Evolutionary conservation across 2,888 invertebrate genomes (phyloP).

Genomic region (Drosophila ezoana): DNA sequence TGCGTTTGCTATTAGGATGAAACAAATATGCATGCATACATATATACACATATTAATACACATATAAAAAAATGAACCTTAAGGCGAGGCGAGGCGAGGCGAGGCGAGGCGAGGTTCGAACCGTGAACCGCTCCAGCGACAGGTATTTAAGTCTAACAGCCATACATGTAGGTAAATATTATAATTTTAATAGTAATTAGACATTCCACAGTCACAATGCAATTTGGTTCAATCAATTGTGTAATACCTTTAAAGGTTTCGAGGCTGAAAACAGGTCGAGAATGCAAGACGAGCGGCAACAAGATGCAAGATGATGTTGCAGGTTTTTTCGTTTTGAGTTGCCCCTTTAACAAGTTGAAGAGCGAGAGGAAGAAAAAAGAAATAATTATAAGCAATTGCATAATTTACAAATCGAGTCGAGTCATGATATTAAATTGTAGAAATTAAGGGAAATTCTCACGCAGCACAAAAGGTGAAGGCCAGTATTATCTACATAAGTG

Average conservation of each 20-base stretch:
- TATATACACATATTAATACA: too few species aligned
- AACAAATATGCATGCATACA: too few species aligned
- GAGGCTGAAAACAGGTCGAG: conserved; percentile 22
- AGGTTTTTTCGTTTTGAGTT: conserved; percentile 34
- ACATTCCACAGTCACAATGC: conserved; percentile 6
- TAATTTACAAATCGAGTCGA: conserved; percentile 49
- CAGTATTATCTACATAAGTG: neutral
- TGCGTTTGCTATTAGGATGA: too few species aligned
- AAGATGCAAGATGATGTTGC: conserved; percentile 57
- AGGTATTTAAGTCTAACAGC: too few species aligned
- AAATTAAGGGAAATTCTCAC: conserved; percentile 45
- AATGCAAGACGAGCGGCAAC: conserved; percentile 19
- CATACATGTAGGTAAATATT: neutral
- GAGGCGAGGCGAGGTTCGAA: too few species aligned
- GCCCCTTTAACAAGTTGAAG: conserved; percentile 1
- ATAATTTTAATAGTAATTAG: conserved; percentile 8
- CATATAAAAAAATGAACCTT: too few species aligned
- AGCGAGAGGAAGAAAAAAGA: conserved; percentile 6
- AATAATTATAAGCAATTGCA: conserved; percentile 42
- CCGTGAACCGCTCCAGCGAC: too few species aligned
- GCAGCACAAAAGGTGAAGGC: conserved; percentile 28
- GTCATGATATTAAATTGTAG: conserved; percentile 49
- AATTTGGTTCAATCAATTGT: conserved; percentile 36
- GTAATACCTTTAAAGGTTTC: conserved; percentile 53
- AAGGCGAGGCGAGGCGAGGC: too few species aligned